These are phyloP conservation scores for Euglossa dilemma DNA, from an alignment of 1,140 invertebrate species.

Conservation along the genomic window DNA sequence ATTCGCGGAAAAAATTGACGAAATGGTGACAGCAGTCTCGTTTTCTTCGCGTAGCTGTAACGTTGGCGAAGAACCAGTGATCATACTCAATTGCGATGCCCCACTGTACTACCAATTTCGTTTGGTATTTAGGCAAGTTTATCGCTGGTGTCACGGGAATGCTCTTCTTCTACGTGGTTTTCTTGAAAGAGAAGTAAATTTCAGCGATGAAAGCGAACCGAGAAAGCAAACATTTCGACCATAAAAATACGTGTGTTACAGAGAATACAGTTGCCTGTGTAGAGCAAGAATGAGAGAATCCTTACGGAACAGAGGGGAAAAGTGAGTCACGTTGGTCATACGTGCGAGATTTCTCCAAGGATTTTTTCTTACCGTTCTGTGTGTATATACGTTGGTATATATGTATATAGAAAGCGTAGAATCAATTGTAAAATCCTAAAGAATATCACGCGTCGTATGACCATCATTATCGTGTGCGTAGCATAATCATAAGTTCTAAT, in stretches of 20 bases:
- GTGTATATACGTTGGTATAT: neutral
- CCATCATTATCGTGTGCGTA: conserved; percentile 29
- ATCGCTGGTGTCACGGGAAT: conserved; percentile 69
- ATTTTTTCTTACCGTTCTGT: neutral
- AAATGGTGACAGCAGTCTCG: no score
- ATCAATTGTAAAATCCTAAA: neutral
- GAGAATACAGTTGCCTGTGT: conserved; percentile 57
- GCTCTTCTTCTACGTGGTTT: conserved; percentile 68
- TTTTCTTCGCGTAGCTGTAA: neutral
- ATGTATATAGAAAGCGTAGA: no score
- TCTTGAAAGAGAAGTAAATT: conserved; percentile 68
- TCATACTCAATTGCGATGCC: conserved; percentile 56
- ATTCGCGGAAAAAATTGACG: neutral
- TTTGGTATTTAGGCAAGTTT: conserved; percentile 75
- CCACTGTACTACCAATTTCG: conserved; percentile 67
- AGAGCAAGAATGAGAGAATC: conserved; percentile 42
- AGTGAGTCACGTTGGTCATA: conserved; percentile 70
- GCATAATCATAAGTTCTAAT: conserved; percentile 62
- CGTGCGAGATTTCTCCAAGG: conserved; percentile 37
- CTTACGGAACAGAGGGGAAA: conserved; percentile 40
- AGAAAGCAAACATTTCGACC: neutral
- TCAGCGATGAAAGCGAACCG: no score
- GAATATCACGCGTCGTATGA: conserved; percentile 57
- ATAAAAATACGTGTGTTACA: conserved; percentile 36
- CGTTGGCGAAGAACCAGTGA: conserved; percentile 11